Base-by-base conservation (phyloP, 2,113 vertebrate genomes). In the Calidris pygmaea region DNA sequence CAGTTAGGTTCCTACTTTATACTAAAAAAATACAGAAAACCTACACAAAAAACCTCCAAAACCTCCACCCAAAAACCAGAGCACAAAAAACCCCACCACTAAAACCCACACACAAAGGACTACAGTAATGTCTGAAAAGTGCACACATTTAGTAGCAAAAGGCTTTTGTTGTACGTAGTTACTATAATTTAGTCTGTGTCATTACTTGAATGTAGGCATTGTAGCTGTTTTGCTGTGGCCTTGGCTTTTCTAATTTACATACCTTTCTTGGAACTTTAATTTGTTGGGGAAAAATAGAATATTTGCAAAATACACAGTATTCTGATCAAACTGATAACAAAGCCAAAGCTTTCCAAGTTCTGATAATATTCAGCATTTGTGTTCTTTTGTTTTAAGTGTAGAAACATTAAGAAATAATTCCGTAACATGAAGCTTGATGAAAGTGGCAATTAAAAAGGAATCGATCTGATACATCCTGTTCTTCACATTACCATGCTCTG, bases 381-480 rank as follows among this genome's bases (percentile, higher is more conserved):
- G 76, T 85, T 86, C 60, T 59, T 95, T 91, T 90, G 55, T 87
- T 97, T 97, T 83, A 95, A 96, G 74, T 39, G 60, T 27, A 91
- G 85, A 76, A 92, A 90, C 93, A 68, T 84, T 90, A 97, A 83
- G 90, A 91, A 97, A 97, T 96, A 96, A 97, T 96, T 97, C 93
- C 67, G 62, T 96, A 96, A 95, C 87, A 95, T 95, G 96, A 96
- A 96, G 93, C 87, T 86, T 95, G 95, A 96, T 96, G 96, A 85
- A 96, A 96, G 87, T 47, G 30, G 91, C 88, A 97, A 97, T 97
- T 98, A 97, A 97, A 97, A 93, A 60, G 56, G 78, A 97, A 95
- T 95, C 27, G 59, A 93, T 96, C 93, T 58, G 66, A 87, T 86
- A 30, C 90, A 79, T 93, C 76, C 74, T 79, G 81, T 91, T 97